A percentile compares a stretch with the other conserved stretches of the same genome.
Conservation (phyloP, 2,113 vertebrate species). For the Glaucomys volans region DNA sequence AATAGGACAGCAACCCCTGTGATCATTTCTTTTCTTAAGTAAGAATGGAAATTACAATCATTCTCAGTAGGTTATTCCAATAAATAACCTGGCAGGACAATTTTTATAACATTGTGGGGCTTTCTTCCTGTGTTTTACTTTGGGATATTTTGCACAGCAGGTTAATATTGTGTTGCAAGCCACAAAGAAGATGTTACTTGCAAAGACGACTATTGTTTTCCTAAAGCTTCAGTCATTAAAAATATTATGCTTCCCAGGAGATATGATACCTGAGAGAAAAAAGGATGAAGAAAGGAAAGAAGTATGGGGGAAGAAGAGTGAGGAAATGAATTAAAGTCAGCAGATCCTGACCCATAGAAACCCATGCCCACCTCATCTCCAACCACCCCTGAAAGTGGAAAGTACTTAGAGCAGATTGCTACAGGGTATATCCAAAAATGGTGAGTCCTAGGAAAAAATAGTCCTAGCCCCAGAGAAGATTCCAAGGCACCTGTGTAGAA, state of each 20-base stretch:
- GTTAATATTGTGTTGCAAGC: not conserved
- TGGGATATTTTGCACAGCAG: not conserved
- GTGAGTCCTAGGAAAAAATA: not conserved
- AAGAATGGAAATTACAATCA: not conserved
- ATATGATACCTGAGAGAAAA: not conserved
- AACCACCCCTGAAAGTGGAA: not conserved
- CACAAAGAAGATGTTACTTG: slow-evolving; percentile 21
- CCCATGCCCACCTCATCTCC: not conserved
- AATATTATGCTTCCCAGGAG: not conserved
- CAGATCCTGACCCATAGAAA: not conserved
- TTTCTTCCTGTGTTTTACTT: not conserved
- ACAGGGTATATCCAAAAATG: not conserved
- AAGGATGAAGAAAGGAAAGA: not conserved
- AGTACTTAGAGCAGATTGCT: not conserved
- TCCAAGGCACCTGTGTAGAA: not conserved
- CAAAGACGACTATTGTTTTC: slow-evolving; percentile 23
- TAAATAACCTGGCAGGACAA: not conserved
- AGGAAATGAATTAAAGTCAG: not conserved
- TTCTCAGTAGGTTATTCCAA: not conserved
- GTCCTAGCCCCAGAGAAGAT: not conserved
- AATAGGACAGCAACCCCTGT: no score
- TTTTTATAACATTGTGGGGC: not conserved
- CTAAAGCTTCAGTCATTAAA: slow-evolving; percentile 15
- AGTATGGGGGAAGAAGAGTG: not conserved
- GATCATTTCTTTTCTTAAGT: not conserved